phyloP scores from a whole-genome alignment of 2,888 invertebrate genomes.

The Odontocolon sp. region DNA sequence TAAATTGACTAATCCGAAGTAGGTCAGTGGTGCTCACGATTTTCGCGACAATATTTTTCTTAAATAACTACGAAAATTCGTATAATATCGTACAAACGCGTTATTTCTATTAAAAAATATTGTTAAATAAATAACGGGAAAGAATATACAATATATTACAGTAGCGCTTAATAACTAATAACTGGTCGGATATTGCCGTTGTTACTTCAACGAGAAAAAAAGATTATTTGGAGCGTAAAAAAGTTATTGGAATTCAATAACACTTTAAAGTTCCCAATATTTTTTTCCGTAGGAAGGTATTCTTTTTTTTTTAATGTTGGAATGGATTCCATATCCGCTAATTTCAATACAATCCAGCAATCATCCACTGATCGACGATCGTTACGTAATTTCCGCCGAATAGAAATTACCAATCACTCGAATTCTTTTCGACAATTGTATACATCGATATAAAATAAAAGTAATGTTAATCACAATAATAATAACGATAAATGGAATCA shows the following conservation, averaged over 20 bases:
- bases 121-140: constrained; percentile 70
- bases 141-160: constrained; percentile 78
- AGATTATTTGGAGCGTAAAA: no score
- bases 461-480: constrained; percentile 2
- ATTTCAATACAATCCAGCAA: constrained; percentile 16
- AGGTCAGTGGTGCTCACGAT: constrained; percentile 4
- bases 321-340: constrained; percentile 35
- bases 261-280: no score
- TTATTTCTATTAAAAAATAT: constrained; percentile 62
- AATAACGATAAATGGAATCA: constrained; percentile 54
- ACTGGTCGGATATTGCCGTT: constrained; percentile 64
- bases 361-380: neutral
- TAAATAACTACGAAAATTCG: constrained; percentile 21
- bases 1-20: constrained; percentile 21
- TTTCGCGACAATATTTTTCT: constrained; percentile 19
- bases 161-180: constrained; percentile 70
- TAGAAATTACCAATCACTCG: constrained; percentile 8
- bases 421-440: neutral
- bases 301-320: no score
- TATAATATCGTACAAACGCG: constrained; percentile 40
- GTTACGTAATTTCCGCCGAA: neutral
- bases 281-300: no score
- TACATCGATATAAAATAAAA: neutral
- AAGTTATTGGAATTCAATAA: no score
- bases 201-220: no score